Evolutionary conservation across 1,140 invertebrate species (phyloP).

Genomic region (Zaprionus vittiger): DNA sequence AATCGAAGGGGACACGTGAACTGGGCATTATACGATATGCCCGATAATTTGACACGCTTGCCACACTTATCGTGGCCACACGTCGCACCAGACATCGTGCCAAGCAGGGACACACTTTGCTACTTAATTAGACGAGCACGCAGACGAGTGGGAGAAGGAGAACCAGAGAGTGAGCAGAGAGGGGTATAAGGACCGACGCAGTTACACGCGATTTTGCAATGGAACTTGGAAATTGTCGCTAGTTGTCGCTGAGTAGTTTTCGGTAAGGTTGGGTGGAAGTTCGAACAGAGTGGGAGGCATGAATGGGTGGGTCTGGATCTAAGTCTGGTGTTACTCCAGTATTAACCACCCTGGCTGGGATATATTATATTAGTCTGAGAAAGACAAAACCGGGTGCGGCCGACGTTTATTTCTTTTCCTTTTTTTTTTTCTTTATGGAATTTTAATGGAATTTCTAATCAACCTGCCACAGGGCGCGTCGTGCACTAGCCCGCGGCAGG

Average conservation of each 20-base stretch:
- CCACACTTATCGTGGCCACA: constrained; percentile 72
- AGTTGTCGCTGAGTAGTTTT: constrained; percentile 27
- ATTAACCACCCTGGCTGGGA: constrained; percentile 4
- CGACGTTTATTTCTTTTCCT: constrained; percentile 53
- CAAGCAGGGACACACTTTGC: constrained; percentile 77
- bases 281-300: neutral
- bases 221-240: constrained; percentile 49
- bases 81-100: constrained; percentile 54
- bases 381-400: constrained; percentile 52
- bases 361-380: constrained; percentile 10
- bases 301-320: neutral
- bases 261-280: neutral
- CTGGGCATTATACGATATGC: constrained; percentile 71
- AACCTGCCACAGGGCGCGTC: constrained; percentile 66
- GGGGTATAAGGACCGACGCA: constrained; percentile 4
- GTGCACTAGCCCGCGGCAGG: constrained; percentile 22
- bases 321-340: neutral
- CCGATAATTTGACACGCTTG: constrained; percentile 78
- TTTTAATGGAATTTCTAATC: constrained; percentile 82
- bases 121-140: constrained; percentile 76
- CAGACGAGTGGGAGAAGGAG: constrained; percentile 35
- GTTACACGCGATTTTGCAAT: constrained; percentile 43
- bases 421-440: constrained; percentile 51
- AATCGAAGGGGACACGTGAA: constrained; percentile 64
- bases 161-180: neutral